phyloP scores from a whole-genome alignment of 2,113 vertebrate genomes.

The Entosphenus tridentatus region DNA sequence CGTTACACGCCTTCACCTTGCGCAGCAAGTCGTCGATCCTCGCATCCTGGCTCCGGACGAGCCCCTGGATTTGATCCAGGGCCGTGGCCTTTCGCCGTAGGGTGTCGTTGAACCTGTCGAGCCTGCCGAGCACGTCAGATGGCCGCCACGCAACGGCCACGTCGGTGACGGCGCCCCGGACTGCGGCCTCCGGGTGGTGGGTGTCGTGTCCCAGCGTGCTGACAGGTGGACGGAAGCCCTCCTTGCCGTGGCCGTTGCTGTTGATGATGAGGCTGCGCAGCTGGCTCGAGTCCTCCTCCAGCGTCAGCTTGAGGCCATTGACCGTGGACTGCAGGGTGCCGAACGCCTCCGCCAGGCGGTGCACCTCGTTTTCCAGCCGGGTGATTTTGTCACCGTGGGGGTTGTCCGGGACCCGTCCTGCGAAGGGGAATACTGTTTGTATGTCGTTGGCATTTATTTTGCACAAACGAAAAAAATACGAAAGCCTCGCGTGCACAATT shows the following conservation, averaged over 20 bases:
- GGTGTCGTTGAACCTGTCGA: neutral
- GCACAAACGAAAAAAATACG: no score
- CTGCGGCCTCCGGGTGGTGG: neutral
- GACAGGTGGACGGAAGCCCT: neutral
- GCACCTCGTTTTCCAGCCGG: neutral
- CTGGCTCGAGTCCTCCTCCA: neutral
- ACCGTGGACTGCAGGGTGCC: constrained; percentile 1
- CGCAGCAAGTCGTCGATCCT: no score
- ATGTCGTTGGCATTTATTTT: no score
- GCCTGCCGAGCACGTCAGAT: neutral
- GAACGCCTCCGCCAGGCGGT: neutral
- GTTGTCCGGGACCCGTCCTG: neutral
- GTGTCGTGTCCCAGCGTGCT: neutral
- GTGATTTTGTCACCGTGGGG: neutral
- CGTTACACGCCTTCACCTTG: no score
- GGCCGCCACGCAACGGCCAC: neutral
- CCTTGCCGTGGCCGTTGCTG: constrained; percentile 3
- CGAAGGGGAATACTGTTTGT: neutral
- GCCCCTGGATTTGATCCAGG: neutral
- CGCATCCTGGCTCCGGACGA: neutral
- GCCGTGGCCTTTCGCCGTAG: neutral
- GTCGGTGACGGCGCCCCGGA: neutral
- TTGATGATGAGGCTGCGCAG: constrained; percentile 2
- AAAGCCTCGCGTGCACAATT: no score
- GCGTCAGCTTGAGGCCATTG: neutral